Percentiles rank a stretch among this genome's conserved stretches.
These are phyloP conservation scores for Prunella fulvescens DNA, from an alignment of 2,113 vertebrate species.

Conservation along the genomic window DNA sequence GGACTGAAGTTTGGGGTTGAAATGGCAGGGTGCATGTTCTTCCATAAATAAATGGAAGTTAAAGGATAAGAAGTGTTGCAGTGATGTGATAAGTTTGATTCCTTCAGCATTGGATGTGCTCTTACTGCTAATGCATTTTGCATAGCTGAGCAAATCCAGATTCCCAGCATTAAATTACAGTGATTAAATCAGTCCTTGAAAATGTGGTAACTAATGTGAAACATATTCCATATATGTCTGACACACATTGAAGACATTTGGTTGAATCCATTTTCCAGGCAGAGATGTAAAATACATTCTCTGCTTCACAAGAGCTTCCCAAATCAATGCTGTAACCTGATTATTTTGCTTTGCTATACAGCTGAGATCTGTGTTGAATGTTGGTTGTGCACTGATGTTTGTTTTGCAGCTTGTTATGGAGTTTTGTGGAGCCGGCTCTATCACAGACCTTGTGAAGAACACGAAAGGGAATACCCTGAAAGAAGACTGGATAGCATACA, in stretches of 20 bases:
- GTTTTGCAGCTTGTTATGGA: conserved; percentile 93
- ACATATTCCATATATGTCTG: not conserved
- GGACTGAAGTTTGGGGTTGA: not conserved
- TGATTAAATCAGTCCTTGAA: conserved; percentile 12
- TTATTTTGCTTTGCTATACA: not conserved
- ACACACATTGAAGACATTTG: conserved; percentile 1
- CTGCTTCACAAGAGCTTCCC: not conserved
- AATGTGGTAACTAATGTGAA: conserved; percentile 39
- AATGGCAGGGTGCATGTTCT: not conserved
- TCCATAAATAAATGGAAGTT: not conserved
- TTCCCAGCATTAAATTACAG: not conserved
- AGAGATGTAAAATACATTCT: not conserved
- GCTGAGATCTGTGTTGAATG: not conserved
- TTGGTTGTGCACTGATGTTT: not conserved
- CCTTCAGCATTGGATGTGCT: not conserved
- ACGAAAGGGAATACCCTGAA: conserved; percentile 97
- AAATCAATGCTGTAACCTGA: not conserved
- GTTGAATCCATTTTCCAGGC: conserved; percentile 24
- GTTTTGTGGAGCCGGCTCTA: conserved; percentile 97
- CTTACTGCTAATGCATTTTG: conserved; percentile 28
- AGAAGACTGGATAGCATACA: conserved; percentile 99
- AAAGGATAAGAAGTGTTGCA: not conserved
- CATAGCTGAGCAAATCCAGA: not conserved
- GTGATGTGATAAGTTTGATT: not conserved
- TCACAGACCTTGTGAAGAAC: conserved; percentile 98